A percentile compares a stretch with the other conserved stretches of the same genome.
Evolutionary conservation across 2,113 vertebrate species (phyloP).

Genomic region (Hemibagrus wyckioides): DNA sequence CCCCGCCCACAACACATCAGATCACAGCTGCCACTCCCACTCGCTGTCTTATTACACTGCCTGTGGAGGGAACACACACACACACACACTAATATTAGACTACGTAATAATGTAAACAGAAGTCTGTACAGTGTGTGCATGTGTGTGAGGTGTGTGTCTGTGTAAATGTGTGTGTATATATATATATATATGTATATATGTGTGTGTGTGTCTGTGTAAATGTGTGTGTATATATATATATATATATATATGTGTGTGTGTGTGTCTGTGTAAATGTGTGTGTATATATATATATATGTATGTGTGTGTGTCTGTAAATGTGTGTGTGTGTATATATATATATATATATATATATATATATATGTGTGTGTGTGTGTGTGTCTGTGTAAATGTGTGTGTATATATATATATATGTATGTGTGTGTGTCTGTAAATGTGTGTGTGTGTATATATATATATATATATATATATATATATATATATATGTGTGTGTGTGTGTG

Average conservation of each 20-base stretch:
- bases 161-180: neutral
- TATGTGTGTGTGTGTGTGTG: neutral
- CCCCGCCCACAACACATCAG: constrained; percentile 79
- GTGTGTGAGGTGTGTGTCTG: neutral
- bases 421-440: neutral
- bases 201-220: neutral
- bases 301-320: neutral
- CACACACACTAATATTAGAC: neutral
- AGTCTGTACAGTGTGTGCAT: neutral
- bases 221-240: neutral
- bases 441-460: neutral
- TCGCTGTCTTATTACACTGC: constrained; percentile 74
- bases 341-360: neutral
- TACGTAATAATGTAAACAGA: neutral
- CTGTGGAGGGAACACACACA: constrained; percentile 54
- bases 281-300: neutral
- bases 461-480: neutral
- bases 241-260: neutral
- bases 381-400: neutral
- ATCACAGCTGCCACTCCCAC: constrained; percentile 70
- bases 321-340: neutral
- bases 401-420: neutral
- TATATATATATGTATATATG: neutral
- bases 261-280: neutral
- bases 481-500: neutral